Evolutionary conservation across 1,140 invertebrate species (phyloP), one percentile per base, ranked within the genome.

Genomic region (Leptinotarsa texana): DNA sequence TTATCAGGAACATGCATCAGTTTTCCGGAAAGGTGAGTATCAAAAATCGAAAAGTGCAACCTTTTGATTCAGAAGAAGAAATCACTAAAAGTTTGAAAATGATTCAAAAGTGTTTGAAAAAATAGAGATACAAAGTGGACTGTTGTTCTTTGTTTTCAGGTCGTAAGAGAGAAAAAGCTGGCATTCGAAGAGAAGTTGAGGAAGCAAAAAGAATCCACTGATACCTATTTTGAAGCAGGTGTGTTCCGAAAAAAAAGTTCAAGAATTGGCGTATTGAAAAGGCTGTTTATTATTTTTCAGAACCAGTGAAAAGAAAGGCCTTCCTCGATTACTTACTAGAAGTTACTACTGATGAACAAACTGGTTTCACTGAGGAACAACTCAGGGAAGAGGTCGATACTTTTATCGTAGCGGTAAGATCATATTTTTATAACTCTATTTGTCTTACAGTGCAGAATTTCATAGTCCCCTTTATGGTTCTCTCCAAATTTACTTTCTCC

Each of bases 321-420:
- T 78, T 81, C 72, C 57, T 81, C n/a, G 77, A 81, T 57, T 65
- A 77, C 13, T 51, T 82, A 13, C 13, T 81, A 6, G 76, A 80
- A 21, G 63, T 76, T 17, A 73, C 75, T 27, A 69, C 69, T 18
- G 74, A 71, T 22, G 66, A 65, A 15, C 63, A 74, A 15, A 47
- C 48, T 15, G 17, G 63, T 21, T 79, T 81, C 57, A 76, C 77
- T 15, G 80, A 82, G 61, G 65, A 80, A 62, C 73, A 81, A 71
- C 22, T 83, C 21, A 69, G 75, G 49, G 77, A 83, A 27, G 76
- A 81, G 75, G 80, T 80, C 2, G 69, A 78, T 49, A 82, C 81
- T 13, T 75, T 82, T n/a, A 79, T 80, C 66, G 51, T 76, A 6
- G 80, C 79, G 8, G 80, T 81, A 76, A 74, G 74, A 76, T 74